Conservation (phyloP, 2,888 invertebrate species). For the Halictus ligatus region DNA sequence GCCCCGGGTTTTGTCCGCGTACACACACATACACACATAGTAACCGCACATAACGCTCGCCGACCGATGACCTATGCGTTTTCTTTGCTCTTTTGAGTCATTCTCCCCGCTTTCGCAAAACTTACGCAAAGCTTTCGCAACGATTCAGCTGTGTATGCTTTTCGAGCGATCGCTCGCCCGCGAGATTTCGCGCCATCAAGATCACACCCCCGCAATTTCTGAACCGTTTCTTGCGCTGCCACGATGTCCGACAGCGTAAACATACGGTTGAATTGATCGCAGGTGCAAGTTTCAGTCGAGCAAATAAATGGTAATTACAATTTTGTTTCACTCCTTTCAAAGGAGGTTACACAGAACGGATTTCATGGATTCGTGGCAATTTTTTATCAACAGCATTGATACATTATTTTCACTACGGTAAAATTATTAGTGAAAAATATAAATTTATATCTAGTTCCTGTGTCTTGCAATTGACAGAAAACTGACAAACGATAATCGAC, state of each 20-base stretch:
- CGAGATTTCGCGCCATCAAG: not conserved
- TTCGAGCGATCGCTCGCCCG: not conserved
- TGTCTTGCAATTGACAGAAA: not conserved
- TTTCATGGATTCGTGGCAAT: too few relatives aligned
- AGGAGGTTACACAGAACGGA: too few relatives aligned
- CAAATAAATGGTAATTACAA: not conserved
- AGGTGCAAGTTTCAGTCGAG: not conserved
- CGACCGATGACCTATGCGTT: conserved; percentile 39
- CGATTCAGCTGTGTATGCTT: not conserved
- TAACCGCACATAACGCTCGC: conserved; percentile 40
- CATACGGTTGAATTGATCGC: not conserved
- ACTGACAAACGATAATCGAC: not conserved
- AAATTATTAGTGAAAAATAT: too few relatives aligned
- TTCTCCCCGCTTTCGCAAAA: not conserved
- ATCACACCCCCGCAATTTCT: not conserved
- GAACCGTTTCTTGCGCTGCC: not conserved
- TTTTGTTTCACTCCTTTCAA: not conserved
- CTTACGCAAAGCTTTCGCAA: not conserved
- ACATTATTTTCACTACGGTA: too few relatives aligned
- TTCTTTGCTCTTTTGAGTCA: conserved; percentile 16
- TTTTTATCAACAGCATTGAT: too few relatives aligned
- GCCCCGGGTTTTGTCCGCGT: conserved; percentile 49
- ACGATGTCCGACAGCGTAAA: not conserved
- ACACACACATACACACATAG: not conserved
- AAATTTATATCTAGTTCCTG: too few relatives aligned